A percentile compares a stretch with the other conserved stretches of the same genome.
Evolutionary conservation across 2,113 vertebrate species (phyloP).

Genomic region (Colinus virginianus): DNA sequence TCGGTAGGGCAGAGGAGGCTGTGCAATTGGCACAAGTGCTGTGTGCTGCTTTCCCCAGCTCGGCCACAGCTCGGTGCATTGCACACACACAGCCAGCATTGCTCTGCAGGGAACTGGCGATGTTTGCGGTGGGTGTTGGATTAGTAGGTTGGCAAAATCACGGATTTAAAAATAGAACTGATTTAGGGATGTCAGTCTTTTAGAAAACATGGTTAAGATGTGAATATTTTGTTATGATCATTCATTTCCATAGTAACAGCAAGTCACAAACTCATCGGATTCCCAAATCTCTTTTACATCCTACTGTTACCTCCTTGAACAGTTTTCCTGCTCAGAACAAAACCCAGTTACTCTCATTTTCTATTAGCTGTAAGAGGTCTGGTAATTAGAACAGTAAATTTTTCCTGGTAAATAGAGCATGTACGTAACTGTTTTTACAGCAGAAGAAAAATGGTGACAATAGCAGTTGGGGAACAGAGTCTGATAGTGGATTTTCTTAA

Average conservation of each 20-base stretch:
- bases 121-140: neutral
- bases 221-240: constrained; percentile 48
- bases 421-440: constrained; percentile 25
- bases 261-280: constrained; percentile 1
- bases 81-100: neutral
- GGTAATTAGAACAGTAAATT: constrained; percentile 69
- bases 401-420: constrained; percentile 24
- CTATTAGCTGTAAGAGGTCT: constrained; percentile 38
- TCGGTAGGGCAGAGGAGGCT: neutral
- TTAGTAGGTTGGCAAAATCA: neutral
- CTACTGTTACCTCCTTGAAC: constrained; percentile 23
- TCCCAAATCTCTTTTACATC: neutral
- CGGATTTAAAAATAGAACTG: neutral
- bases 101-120: neutral
- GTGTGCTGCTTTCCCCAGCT: neutral
- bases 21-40: neutral
- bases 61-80: fast-evolving
- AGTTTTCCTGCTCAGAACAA: constrained; percentile 22
- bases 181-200: constrained; percentile 10
- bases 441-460: constrained; percentile 37
- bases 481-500: neutral
- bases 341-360: constrained; percentile 46
- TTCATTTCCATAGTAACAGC: constrained; percentile 60
- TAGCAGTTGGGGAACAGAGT: constrained; percentile 14
- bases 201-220: neutral